These are phyloP conservation scores for Drosophila kanapiae DNA, from an alignment of 1,140 invertebrate genomes.

Conservation along the genomic window DNA sequence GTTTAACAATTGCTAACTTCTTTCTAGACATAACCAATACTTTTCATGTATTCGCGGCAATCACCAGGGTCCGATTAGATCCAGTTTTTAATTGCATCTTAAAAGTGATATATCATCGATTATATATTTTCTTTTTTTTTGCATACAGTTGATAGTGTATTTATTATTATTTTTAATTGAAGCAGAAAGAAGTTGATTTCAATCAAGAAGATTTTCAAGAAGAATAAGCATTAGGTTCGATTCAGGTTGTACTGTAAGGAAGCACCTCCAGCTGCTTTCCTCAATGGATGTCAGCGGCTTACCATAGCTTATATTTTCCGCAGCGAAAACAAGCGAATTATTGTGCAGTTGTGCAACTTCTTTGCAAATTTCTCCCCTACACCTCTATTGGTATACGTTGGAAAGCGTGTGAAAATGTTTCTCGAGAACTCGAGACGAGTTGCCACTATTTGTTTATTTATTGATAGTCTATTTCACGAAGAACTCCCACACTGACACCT, in stretches of 20 bases:
- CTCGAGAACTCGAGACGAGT: background rate
- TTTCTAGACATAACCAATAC: background rate
- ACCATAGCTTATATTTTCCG: conserved; percentile 16
- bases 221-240: background rate
- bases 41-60: too few species aligned
- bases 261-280: background rate
- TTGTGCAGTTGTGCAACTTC: background rate
- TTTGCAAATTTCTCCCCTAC: background rate
- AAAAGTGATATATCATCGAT: too few species aligned
- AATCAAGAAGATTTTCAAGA: too few species aligned
- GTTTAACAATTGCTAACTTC: background rate
- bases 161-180: background rate
- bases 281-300: conserved; percentile 13
- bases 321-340: conserved; percentile 33
- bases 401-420: conserved; percentile 41
- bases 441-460: conserved; percentile 51
- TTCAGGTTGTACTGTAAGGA: background rate
- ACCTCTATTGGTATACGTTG: conserved; percentile 37
- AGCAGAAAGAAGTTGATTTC: background rate
- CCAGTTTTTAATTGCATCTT: background rate
- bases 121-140: too few species aligned
- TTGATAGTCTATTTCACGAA: conserved; percentile 44
- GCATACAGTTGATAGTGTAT: too few species aligned
- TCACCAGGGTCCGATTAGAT: too few species aligned
- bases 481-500: conserved; percentile 45